Evolutionary conservation across 2,797 vertebrate species (phyloP).

Genomic region (Myotis daubentonii): DNA sequence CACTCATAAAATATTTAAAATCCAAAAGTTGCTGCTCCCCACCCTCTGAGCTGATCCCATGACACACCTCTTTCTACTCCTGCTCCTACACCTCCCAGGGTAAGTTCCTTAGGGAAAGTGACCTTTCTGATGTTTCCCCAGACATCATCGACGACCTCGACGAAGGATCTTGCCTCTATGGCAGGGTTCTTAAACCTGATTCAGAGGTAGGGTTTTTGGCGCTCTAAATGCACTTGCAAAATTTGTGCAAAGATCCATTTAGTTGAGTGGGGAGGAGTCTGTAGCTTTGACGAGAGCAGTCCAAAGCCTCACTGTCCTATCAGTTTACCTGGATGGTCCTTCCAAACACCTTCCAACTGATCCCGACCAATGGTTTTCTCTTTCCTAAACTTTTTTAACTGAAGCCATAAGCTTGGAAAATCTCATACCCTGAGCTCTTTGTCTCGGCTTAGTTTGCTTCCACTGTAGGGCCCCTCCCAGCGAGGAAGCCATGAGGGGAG

Average conservation of each 20-base stretch:
- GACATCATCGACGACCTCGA: not conserved
- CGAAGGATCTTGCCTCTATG: not conserved
- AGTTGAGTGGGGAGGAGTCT: not conserved
- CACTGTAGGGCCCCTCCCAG: not conserved
- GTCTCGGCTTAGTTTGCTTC: not conserved
- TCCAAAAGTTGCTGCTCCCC: not conserved
- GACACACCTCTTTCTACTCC: not conserved
- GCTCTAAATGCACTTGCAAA: not conserved
- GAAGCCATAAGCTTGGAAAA: not conserved
- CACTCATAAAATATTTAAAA: slow-evolving; percentile 29
- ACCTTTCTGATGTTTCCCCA: not conserved
- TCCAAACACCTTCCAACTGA: not conserved
- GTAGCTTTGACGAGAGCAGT: not conserved
- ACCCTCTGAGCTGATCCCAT: not conserved
- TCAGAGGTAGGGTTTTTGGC: not conserved
- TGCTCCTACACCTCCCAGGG: not conserved
- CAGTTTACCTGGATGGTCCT: not conserved
- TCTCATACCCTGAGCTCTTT: not conserved
- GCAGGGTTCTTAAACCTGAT: not conserved
- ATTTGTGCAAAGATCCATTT: not conserved
- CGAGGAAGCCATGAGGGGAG: not conserved
- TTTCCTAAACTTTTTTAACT: not conserved
- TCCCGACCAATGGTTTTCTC: not conserved
- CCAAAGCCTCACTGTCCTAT: not conserved
- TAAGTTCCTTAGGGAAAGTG: not conserved